Evolutionary conservation across 1,140 invertebrate species (phyloP).

Genomic region (Drosophila elegans): DNA sequence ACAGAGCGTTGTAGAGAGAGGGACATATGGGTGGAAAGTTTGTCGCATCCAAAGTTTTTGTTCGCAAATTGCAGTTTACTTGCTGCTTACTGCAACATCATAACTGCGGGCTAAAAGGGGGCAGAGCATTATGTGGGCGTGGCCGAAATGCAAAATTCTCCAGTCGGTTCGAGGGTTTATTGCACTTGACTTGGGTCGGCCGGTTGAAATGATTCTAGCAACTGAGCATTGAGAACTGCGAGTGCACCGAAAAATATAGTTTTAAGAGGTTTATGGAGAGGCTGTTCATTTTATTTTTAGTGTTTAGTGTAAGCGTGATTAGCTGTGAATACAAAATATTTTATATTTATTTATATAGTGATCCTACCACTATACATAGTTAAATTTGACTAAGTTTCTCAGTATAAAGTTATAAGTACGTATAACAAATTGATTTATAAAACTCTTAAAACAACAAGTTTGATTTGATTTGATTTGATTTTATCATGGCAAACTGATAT

Average conservation of each 20-base stretch:
- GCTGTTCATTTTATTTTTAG: background rate
- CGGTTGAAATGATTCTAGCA: slow-evolving; percentile 12
- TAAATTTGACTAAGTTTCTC: too few species aligned
- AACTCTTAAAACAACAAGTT: too few species aligned
- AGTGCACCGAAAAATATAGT: background rate
- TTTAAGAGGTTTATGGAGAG: background rate
- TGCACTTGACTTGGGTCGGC: slow-evolving; percentile 42
- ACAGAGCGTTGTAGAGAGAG: background rate
- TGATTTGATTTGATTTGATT: background rate
- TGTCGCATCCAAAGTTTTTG: slow-evolving; percentile 45
- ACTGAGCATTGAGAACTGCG: slow-evolving; percentile 18
- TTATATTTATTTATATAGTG: too few species aligned
- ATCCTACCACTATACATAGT: too few species aligned
- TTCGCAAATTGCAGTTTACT: slow-evolving; percentile 71
- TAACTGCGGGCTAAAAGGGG: slow-evolving; percentile 54
- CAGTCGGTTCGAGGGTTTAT: slow-evolving; percentile 28
- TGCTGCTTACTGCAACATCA: slow-evolving; percentile 70
- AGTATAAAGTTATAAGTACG: too few species aligned
- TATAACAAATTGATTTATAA: too few species aligned
- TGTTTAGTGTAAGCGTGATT: too few species aligned
- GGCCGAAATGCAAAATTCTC: slow-evolving; percentile 49
- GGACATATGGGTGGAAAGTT: slow-evolving; percentile 38
- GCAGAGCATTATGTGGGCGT: slow-evolving; percentile 43
- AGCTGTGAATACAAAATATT: too few species aligned
- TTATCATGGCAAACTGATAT: background rate